Percentiles rank a stretch among this genome's conserved stretches.
Conservation (phyloP, 2,797 vertebrate genomes). For the Schizopygopsis pylzovi region DNA sequence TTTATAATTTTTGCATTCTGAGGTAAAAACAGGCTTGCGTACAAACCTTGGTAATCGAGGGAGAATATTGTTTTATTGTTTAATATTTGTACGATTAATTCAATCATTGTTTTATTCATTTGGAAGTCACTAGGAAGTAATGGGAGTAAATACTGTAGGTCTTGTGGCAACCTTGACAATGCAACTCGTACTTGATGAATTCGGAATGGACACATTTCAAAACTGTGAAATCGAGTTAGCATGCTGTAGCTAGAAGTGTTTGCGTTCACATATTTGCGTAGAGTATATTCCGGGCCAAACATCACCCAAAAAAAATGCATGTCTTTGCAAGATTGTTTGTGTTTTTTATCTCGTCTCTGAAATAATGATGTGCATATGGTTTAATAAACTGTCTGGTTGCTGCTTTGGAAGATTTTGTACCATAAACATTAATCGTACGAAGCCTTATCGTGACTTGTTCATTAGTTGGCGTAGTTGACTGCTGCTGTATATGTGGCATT, state of each 20-base stretch:
- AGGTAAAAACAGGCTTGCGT: background rate
- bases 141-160: background rate
- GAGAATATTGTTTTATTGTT: background rate
- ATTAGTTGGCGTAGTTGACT: background rate
- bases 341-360: constrained; percentile 33
- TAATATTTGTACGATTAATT: background rate
- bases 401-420: constrained; percentile 39
- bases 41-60: background rate
- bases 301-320: constrained; percentile 14
- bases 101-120: background rate
- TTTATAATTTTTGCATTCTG: background rate
- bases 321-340: constrained; percentile 19
- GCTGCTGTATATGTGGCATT: constrained; percentile 28
- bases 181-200: background rate
- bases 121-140: background rate
- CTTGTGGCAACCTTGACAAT: background rate
- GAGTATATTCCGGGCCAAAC: background rate
- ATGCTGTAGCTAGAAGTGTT: constrained; percentile 16
- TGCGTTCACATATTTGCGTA: background rate
- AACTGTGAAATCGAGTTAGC: background rate
- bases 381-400: constrained; percentile 38
- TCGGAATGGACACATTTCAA: background rate
- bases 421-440: constrained; percentile 15
- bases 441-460: constrained; percentile 22
- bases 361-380: constrained; percentile 32